Conservation (phyloP, 2,113 vertebrate genomes). For the Calypte anna region DNA sequence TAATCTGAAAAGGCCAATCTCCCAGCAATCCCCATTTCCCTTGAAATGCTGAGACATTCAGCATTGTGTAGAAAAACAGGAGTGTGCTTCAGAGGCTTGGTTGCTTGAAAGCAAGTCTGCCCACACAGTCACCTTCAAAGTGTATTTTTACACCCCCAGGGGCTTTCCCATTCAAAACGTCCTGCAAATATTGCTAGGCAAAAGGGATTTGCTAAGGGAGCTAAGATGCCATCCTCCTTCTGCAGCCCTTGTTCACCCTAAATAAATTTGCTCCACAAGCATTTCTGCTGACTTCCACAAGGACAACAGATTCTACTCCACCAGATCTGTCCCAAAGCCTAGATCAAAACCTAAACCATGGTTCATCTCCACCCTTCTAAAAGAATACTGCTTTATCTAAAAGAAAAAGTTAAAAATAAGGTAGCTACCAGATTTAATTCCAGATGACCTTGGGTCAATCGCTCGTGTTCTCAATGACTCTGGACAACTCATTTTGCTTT, state of each 20-base stretch:
- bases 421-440: neutral
- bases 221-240: neutral
- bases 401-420: neutral
- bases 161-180: neutral
- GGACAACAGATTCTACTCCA: neutral
- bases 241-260: neutral
- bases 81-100: neutral
- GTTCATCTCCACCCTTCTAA: neutral
- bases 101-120: constrained; percentile 13
- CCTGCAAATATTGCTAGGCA: neutral
- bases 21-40: neutral
- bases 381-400: neutral
- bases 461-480: neutral
- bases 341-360: neutral
- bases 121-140: constrained; percentile 1
- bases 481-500: neutral
- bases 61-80: accelerated
- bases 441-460: neutral
- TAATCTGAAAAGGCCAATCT: neutral
- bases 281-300: neutral
- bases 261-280: neutral
- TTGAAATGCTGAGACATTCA: neutral
- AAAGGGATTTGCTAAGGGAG: neutral
- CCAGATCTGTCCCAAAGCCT: neutral
- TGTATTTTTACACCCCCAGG: neutral